These are phyloP conservation scores for Luehdorfia chinensis DNA, from an alignment of 1,140 invertebrate species.

Conservation along the genomic window DNA sequence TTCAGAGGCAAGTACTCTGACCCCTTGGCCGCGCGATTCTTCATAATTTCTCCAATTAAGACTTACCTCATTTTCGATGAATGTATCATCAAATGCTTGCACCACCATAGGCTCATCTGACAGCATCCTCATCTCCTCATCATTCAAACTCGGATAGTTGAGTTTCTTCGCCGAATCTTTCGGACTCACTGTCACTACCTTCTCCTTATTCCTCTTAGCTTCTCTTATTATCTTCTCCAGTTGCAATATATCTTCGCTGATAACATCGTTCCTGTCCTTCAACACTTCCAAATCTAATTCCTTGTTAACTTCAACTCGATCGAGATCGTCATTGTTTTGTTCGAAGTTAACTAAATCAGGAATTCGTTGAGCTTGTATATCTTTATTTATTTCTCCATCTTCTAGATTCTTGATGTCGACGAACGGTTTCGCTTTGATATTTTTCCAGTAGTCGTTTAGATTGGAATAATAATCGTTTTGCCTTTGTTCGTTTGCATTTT, in stretches of 20 bases:
- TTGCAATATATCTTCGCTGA: slow-evolving; percentile 22
- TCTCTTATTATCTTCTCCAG: slow-evolving; percentile 33
- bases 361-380: not conserved
- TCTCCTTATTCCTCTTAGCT: slow-evolving; percentile 7
- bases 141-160: slow-evolving; percentile 30
- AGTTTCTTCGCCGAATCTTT: slow-evolving; percentile 22
- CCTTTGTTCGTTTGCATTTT: too few species aligned
- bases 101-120: slow-evolving; percentile 40
- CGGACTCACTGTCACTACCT: not conserved
- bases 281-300: slow-evolving; percentile 30
- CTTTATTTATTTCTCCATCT: slow-evolving; percentile 12
- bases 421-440: slow-evolving; percentile 24
- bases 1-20: too few species aligned
- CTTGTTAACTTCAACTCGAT: not conserved
- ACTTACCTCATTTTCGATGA: slow-evolving; percentile 44
- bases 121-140: slow-evolving; percentile 57
- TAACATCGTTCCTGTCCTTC: slow-evolving; percentile 26
- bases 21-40: too few species aligned
- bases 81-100: slow-evolving; percentile 28
- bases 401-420: slow-evolving; percentile 28
- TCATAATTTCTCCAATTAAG: not conserved
- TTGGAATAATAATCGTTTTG: slow-evolving; percentile 31
- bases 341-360: slow-evolving; percentile 11
- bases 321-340: slow-evolving; percentile 8
- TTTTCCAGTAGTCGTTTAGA: slow-evolving; percentile 41